Percentiles rank a stretch among this genome's conserved stretches.
phyloP scores from a whole-genome alignment of 2,113 vertebrate species.

The Noturus placidus region DNA sequence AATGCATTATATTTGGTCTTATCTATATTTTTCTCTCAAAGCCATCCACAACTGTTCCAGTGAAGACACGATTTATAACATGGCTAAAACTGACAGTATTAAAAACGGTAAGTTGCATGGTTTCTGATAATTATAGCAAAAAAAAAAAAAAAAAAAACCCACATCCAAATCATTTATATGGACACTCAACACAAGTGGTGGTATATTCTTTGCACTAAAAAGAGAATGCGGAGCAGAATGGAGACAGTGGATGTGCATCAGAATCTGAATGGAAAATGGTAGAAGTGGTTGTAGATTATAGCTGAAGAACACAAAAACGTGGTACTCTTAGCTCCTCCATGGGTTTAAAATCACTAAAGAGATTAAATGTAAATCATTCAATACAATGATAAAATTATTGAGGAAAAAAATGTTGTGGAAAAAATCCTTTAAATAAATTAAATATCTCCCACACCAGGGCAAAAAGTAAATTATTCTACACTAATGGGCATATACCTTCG shows the following conservation, averaged over 20 bases:
- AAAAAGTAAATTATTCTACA: background rate
- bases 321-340: background rate
- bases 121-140: constrained; percentile 8
- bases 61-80: constrained; percentile 2
- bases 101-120: constrained; percentile 11
- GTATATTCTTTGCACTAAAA: constrained; percentile 67
- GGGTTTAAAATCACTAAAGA: background rate
- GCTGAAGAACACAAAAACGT: background rate
- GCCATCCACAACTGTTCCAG: background rate
- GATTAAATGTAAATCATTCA: background rate
- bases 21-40: background rate
- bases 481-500: constrained; percentile 78
- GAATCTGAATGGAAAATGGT: constrained; percentile 61
- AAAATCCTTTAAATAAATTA: background rate
- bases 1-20: background rate
- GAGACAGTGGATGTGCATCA: constrained; percentile 61
- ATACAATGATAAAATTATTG: background rate
- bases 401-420: background rate
- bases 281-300: constrained; percentile 56
- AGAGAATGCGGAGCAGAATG: constrained; percentile 54
- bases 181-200: constrained; percentile 62
- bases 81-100: background rate
- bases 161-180: constrained; percentile 1
- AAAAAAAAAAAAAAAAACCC: background rate
- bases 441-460: background rate